Evolutionary conservation across 35 echinoderm and acorn worm species (phyloP), one percentile per base, ranked within the genome.

Genomic region (Apostichopus japonicus): DNA sequence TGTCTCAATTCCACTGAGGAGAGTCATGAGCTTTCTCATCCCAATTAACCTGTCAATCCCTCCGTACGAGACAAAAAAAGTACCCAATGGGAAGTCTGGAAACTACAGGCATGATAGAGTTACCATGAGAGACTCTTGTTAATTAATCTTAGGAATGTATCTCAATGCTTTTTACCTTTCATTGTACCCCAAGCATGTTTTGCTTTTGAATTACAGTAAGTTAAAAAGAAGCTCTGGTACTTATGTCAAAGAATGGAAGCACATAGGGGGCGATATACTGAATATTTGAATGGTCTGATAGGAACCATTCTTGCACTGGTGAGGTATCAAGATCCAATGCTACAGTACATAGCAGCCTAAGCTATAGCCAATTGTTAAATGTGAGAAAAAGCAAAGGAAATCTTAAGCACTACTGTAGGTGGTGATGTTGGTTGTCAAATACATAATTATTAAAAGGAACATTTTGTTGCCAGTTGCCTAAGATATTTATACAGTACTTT

Each of bases 131-230:
- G 11, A 75, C 71, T 75, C 71, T 75, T 75, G 71, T 75, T 75
- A 75, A 75, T 75, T 75, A 75, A 75, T 75, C 71, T 75, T 75
- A 21, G 71, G 71, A 21, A 75, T 75, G 71, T 75, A 19, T 21
- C 71, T 75, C 14, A 7, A 75, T 2, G 71, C 21, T 75, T 0
- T 75, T 75, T 75, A 3, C 71, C 71, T 23, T n/a, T 75, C 71
- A 5, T 19, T 75, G 71, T 75, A n/a, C 71, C 71, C 71, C 71
- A 23, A 15, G 6, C 71, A 75, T 75, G 71, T 75, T 75, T 75
- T 75, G 33, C 71, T 19, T 75, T 75, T 75, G 71, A 75, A 23
- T 75, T 14, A n/a, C n/a, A n/a, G n/a, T n/a, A 75, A 75, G 71
- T 75, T 4, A 3, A 23, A 19, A 19, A 75, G 11, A 19, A 75